Evolutionary conservation across 2,113 vertebrate genomes (phyloP).

Genomic region (Hydropotes inermis): DNA sequence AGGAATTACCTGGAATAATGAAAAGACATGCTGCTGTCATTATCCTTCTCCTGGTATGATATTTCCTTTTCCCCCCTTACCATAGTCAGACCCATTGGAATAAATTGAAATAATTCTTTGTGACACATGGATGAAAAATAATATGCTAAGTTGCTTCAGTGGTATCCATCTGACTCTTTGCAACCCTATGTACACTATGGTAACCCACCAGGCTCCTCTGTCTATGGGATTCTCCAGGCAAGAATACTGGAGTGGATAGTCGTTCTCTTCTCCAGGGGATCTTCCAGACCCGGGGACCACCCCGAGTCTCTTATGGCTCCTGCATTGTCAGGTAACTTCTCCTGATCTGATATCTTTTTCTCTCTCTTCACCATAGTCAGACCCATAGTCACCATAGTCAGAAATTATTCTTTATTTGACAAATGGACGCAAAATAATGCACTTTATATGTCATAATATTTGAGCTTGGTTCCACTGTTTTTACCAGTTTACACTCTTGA

Average conservation of each 20-base stretch:
- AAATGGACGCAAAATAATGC: not conserved
- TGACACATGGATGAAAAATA: not conserved
- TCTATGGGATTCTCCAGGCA: not conserved
- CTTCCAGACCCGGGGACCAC: not conserved
- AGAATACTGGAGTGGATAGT: not conserved
- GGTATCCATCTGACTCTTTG: not conserved
- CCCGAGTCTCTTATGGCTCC: not conserved
- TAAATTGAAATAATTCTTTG: not conserved
- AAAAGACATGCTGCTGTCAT: not conserved
- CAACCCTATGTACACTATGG: not conserved
- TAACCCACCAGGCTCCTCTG: not conserved
- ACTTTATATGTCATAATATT: not conserved
- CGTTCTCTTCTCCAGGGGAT: not conserved
- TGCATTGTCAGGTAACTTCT: rapidly evolving
- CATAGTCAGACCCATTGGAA: not conserved
- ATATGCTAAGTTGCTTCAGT: not conserved
- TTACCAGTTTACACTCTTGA: not conserved
- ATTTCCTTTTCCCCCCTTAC: not conserved
- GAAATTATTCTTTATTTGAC: not conserved
- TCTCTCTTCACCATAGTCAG: not conserved
- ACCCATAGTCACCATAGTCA: not conserved
- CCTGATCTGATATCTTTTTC: not conserved
- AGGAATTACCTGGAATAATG: not conserved
- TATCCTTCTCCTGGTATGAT: not conserved
- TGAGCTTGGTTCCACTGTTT: not conserved